A percentile compares a stretch with the other conserved stretches of the same genome.
Conservation (phyloP, 2,797 vertebrate genomes). For the Enteromius radiatus region DNA sequence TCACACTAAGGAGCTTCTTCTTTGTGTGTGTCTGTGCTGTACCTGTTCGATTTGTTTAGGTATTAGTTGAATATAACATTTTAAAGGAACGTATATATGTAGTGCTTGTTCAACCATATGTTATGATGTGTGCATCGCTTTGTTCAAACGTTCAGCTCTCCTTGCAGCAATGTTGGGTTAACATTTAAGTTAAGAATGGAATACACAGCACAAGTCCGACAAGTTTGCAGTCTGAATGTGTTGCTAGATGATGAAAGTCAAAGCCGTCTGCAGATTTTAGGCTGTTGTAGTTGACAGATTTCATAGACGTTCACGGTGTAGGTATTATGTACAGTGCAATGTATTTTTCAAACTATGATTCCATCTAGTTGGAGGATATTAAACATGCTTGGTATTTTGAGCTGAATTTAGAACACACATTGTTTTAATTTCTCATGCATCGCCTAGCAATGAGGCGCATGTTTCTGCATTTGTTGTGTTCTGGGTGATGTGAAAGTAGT, state of each 20-base stretch:
- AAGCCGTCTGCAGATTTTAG: neutral
- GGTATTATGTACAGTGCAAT: too few relatives aligned
- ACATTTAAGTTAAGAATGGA: neutral
- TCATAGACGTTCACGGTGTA: neutral
- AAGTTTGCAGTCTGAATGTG: neutral
- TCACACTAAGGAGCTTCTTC: neutral
- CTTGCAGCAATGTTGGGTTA: neutral
- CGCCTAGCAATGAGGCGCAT: neutral
- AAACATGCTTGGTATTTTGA: neutral
- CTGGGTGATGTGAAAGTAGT: neutral
- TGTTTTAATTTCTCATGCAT: neutral
- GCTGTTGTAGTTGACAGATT: neutral
- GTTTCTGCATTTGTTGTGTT: constrained; percentile 15
- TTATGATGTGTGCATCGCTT: neutral
- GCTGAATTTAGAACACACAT: constrained; percentile 22
- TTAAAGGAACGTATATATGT: neutral
- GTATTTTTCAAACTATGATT: neutral
- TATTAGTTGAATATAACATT: neutral
- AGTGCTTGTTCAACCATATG: neutral
- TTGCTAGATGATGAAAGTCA: neutral
- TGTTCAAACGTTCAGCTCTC: neutral
- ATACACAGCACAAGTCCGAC: neutral
- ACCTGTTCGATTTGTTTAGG: neutral
- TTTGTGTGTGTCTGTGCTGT: neutral
- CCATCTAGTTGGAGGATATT: neutral